Evolutionary conservation across 2,797 vertebrate genomes (phyloP).

Genomic region (Meda fulgida): DNA sequence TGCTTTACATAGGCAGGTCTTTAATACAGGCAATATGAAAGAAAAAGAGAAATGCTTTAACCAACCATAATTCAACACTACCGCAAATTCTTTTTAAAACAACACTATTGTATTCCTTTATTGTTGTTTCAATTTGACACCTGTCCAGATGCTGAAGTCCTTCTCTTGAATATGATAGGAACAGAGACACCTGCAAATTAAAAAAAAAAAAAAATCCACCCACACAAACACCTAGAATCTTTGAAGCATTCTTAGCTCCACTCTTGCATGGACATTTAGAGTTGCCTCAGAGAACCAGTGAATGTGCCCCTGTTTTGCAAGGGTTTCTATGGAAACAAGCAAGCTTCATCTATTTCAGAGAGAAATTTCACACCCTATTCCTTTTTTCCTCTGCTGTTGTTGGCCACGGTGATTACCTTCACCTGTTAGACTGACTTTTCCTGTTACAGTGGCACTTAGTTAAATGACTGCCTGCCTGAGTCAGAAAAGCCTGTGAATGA

Average conservation of each 20-base stretch:
- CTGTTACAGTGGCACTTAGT: constrained; percentile 59
- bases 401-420: constrained; percentile 68
- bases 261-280: constrained; percentile 68
- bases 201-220: constrained; percentile 43
- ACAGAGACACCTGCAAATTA: constrained; percentile 44
- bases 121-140: constrained; percentile 12
- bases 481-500: constrained; percentile 34
- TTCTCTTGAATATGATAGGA: constrained; percentile 27
- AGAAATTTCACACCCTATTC: constrained; percentile 62
- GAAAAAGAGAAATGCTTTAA: neutral
- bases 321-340: constrained; percentile 77
- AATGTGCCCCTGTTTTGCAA: constrained; percentile 66
- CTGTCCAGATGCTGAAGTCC: constrained; percentile 16
- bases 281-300: constrained; percentile 70
- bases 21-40: neutral
- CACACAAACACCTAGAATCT: constrained; percentile 41
- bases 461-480: constrained; percentile 26
- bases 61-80: neutral
- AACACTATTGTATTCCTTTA: neutral
- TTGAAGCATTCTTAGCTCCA: constrained; percentile 36
- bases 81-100: neutral
- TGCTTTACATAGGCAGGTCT: neutral
- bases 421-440: constrained; percentile 63
- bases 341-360: constrained; percentile 74
- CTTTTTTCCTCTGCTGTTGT: constrained; percentile 65